phyloP scores from a whole-genome alignment of 2,888 invertebrate genomes.

The Philopedon plagiatum region DNA sequence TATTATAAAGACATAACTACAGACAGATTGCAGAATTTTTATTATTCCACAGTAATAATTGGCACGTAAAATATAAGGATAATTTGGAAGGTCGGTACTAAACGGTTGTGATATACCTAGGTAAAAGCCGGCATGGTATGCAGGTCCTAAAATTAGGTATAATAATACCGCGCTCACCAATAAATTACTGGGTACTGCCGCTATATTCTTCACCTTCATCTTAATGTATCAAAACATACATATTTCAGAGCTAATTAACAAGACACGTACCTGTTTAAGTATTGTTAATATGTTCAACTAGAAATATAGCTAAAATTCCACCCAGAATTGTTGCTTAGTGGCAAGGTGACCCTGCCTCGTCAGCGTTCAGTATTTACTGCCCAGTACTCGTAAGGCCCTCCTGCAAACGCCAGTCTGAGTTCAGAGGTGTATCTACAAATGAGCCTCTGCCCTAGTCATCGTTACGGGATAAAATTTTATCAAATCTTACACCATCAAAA shows the following conservation, averaged over 20 bases:
- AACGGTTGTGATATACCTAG: slow-evolving; percentile 17
- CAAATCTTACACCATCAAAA: too few relatives aligned
- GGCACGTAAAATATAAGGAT: slow-evolving; percentile 16
- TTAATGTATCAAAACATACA: slow-evolving; percentile 3
- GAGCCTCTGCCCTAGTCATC: too few relatives aligned
- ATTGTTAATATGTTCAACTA: neutral
- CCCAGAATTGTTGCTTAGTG: too few relatives aligned
- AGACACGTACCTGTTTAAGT: neutral
- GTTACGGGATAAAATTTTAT: too few relatives aligned
- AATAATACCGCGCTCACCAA: slow-evolving; percentile 17
- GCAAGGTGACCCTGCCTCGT: neutral
- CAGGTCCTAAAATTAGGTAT: slow-evolving; percentile 23
- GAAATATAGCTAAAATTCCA: neutral
- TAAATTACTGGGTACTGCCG: slow-evolving; percentile 12
- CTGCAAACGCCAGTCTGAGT: too few relatives aligned
- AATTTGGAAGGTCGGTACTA: slow-evolving; percentile 17
- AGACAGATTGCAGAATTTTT: too few relatives aligned
- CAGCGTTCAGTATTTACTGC: neutral
- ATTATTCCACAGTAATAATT: too few relatives aligned
- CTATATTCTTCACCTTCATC: slow-evolving; percentile 9
- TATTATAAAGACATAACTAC: too few relatives aligned
- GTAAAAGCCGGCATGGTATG: slow-evolving; percentile 7
- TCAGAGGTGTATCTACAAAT: too few relatives aligned
- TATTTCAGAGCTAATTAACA: slow-evolving; percentile 8
- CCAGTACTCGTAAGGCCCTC: too few relatives aligned